These are phyloP conservation scores for Siphonodentalium dalli DNA, from an alignment of 2,888 invertebrate species.

Conservation along the genomic window DNA sequence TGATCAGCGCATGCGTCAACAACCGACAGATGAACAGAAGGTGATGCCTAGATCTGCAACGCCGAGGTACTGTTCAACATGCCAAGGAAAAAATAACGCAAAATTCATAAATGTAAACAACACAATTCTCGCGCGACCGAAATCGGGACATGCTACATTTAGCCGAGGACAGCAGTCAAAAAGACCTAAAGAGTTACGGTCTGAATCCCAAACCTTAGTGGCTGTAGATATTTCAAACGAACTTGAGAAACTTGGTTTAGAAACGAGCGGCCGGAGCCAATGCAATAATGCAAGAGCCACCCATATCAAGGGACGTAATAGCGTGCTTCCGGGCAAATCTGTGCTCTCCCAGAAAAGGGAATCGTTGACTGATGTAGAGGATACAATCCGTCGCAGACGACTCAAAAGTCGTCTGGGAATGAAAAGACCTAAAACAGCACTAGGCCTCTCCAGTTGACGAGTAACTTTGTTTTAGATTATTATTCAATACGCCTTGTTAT, in stretches of 20 bases:
- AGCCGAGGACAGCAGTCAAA: slow-evolving; percentile 38
- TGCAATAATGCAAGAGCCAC: slow-evolving; percentile 30
- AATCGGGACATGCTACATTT: slow-evolving; percentile 42
- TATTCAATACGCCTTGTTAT: too few relatives aligned
- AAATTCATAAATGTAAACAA: slow-evolving; percentile 51
- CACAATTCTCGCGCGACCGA: slow-evolving; percentile 41
- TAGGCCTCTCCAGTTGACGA: too few relatives aligned
- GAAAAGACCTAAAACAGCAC: slow-evolving; percentile 25
- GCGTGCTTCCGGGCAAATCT: slow-evolving; percentile 45
- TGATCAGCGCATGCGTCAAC: slow-evolving; percentile 48
- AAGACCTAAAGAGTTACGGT: slow-evolving; percentile 40
- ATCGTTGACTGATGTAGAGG: slow-evolving; percentile 41
- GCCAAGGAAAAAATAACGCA: slow-evolving; percentile 41
- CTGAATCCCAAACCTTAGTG: slow-evolving; percentile 32
- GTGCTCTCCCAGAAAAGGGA: slow-evolving; percentile 47
- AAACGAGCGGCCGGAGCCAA: slow-evolving; percentile 30
- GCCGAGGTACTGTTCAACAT: slow-evolving; percentile 42
- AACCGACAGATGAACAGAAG: slow-evolving; percentile 32
- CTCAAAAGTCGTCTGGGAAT: slow-evolving; percentile 14
- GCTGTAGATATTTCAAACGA: slow-evolving; percentile 33
- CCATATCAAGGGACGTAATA: slow-evolving; percentile 41
- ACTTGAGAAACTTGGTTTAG: slow-evolving; percentile 47
- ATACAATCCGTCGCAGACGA: slow-evolving; percentile 11
- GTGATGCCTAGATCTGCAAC: slow-evolving; percentile 28
- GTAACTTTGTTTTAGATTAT: too few relatives aligned